phyloP scores from a whole-genome alignment of 2,113 vertebrate species.

The Gila orcuttii region DNA sequence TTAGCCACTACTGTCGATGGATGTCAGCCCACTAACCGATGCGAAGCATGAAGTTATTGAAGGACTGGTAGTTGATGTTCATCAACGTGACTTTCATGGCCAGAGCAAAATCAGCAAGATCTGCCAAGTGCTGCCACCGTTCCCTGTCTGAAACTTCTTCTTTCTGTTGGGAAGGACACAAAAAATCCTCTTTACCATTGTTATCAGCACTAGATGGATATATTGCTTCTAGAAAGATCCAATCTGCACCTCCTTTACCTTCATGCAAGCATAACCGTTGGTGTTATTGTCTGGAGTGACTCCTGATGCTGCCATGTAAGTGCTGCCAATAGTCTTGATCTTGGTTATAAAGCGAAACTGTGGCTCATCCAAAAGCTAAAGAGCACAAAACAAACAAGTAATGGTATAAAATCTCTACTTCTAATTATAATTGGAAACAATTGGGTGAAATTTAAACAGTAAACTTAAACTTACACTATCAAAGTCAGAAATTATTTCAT shows the following conservation, averaged over 20 bases:
- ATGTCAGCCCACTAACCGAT: slow-evolving; percentile 79
- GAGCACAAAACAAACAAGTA: slow-evolving; percentile 22
- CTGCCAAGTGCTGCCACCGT: slow-evolving; percentile 95
- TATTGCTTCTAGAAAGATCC: neutral
- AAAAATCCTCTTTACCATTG: neutral
- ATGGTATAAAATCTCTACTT: neutral
- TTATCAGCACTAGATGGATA: neutral
- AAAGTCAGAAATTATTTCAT: slow-evolving; percentile 98
- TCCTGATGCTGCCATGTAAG: slow-evolving; percentile 96
- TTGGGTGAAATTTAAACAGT: neutral
- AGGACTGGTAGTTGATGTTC: slow-evolving; percentile 99
- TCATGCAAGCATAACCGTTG: slow-evolving; percentile 82
- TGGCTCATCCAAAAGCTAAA: slow-evolving; percentile 89
- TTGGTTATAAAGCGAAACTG: slow-evolving; percentile 95
- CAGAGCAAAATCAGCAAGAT: slow-evolving; percentile 92
- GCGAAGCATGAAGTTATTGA: slow-evolving; percentile 99
- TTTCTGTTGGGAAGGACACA: slow-evolving; percentile 67
- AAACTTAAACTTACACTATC: slow-evolving; percentile 86
- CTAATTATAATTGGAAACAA: neutral
- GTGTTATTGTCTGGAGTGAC: slow-evolving; percentile 78
- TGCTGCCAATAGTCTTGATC: slow-evolving; percentile 97
- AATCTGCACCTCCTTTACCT: slow-evolving; percentile 70
- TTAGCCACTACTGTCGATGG: neutral
- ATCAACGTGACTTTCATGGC: slow-evolving; percentile 97
- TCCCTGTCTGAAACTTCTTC: slow-evolving; percentile 86